These are phyloP conservation scores for Pteropus alecto DNA, from an alignment of 2,113 vertebrate species.

Conservation along the genomic window DNA sequence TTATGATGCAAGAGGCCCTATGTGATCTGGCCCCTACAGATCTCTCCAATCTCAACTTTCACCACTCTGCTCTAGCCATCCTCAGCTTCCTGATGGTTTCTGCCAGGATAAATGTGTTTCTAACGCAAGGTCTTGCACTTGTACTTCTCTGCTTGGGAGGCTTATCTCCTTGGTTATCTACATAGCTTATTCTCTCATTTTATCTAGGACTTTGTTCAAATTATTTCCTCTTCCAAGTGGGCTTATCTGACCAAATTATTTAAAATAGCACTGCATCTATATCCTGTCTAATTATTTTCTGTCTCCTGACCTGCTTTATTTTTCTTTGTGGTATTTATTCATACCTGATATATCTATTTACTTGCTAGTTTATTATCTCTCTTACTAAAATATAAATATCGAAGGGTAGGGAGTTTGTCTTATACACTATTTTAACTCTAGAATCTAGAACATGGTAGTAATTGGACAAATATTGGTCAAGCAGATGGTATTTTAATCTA, in stretches of 20 bases:
- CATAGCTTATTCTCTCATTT: neutral
- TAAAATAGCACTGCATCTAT: neutral
- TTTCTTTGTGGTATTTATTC: neutral
- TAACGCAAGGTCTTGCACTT: neutral
- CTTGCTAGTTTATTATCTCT: neutral
- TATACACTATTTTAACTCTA: neutral
- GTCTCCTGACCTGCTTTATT: neutral
- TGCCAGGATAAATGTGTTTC: neutral
- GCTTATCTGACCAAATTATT: neutral
- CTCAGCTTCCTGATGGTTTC: neutral
- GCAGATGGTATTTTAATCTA: neutral
- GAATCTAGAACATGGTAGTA: neutral
- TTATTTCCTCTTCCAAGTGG: neutral
- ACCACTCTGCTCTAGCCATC: neutral
- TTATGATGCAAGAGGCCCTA: neutral
- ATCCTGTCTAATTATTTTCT: neutral
- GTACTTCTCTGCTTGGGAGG: neutral
- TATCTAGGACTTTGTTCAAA: neutral
- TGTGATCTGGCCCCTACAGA: neutral
- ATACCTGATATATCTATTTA: neutral
- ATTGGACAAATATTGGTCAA: neutral
- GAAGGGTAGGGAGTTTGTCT: neutral
- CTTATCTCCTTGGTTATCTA: neutral
- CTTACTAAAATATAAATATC: conserved; percentile 26
- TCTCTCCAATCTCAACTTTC: neutral